Evolutionary conservation across 2,888 invertebrate species (phyloP).

Genomic region (Drosophila affinis): DNA sequence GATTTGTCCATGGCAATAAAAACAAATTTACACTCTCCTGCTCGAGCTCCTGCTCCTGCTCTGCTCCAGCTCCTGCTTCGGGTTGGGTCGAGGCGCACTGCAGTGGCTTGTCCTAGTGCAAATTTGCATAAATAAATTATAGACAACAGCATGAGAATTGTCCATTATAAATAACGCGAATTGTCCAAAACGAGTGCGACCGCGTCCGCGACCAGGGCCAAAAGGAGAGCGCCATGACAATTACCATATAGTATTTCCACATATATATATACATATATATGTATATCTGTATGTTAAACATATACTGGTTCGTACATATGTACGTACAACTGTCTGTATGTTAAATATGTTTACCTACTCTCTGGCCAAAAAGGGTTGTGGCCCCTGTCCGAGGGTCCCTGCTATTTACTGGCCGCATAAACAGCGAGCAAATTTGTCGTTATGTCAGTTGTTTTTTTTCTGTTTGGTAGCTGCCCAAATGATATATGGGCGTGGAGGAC

Average conservation of each 20-base stretch:
- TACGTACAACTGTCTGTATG: conserved; percentile 4
- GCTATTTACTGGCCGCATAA: conserved; percentile 50
- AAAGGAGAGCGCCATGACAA: conserved; percentile 38
- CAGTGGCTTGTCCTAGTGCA: conserved; percentile 38
- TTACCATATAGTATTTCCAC: conserved; percentile 41
- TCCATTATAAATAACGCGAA: conserved; percentile 56
- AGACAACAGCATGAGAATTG: conserved; percentile 64
- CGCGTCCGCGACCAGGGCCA: neutral
- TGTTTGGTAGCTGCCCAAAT: conserved; percentile 38
- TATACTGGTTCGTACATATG: neutral
- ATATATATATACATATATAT: neutral
- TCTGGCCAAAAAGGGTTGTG: conserved; percentile 17
- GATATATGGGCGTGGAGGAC: conserved; percentile 58
- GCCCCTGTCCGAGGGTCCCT: conserved; percentile 9
- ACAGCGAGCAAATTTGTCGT: conserved; percentile 64
- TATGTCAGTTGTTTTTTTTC: conserved; percentile 55
- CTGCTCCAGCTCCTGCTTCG: conserved; percentile 1
- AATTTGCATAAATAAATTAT: conserved; percentile 74
- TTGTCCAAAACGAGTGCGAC: conserved; percentile 27
- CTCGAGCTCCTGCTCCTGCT: no score
- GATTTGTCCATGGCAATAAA: conserved; percentile 45
- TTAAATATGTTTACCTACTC: conserved; percentile 56
- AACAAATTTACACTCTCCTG: conserved; percentile 16
- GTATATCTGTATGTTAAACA: conserved; percentile 14
- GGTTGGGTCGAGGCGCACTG: conserved; percentile 18